Evolutionary conservation across 2,888 invertebrate genomes (phyloP).

Genomic region (Epinotia bilunana): DNA sequence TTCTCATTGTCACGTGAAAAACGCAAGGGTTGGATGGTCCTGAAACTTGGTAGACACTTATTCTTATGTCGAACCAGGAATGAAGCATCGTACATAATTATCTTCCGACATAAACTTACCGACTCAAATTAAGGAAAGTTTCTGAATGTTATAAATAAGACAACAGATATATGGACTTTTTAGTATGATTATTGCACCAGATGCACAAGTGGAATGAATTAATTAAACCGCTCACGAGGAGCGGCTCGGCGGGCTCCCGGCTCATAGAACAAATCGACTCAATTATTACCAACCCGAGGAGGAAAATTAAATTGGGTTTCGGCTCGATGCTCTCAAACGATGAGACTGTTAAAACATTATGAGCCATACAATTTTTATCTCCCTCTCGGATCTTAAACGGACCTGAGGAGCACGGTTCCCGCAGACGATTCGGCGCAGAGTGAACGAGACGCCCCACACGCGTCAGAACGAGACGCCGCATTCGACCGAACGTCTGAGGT

Average conservation of each 20-base stretch:
- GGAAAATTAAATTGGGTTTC: constrained; percentile 79
- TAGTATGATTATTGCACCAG: constrained; percentile 50
- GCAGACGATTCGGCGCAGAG: constrained; percentile 80
- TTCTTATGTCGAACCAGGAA: too few relatives aligned
- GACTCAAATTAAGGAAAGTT: neutral
- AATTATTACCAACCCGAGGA: constrained; percentile 76
- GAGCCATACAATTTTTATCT: constrained; percentile 81
- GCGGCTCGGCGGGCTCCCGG: constrained; percentile 59
- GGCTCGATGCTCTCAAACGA: constrained; percentile 66
- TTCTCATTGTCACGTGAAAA: neutral
- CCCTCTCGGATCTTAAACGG: constrained; percentile 72
- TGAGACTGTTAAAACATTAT: constrained; percentile 82
- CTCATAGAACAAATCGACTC: constrained; percentile 79
- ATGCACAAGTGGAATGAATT: constrained; percentile 66
- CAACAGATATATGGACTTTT: neutral
- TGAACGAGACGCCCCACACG: constrained; percentile 61
- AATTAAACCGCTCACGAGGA: constrained; percentile 74
- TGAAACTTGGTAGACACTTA: too few relatives aligned
- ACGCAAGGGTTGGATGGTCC: too few relatives aligned
- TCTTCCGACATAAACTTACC: neutral
- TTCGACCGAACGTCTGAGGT: constrained; percentile 77
- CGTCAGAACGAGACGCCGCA: constrained; percentile 59
- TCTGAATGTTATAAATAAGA: neutral
- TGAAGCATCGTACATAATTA: too few relatives aligned
- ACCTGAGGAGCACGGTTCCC: constrained; percentile 62